A percentile compares a stretch with the other conserved stretches of the same genome.
These are phyloP conservation scores for Gymnoscelis rufifasciata DNA, from an alignment of 2,888 invertebrate species.

Conservation along the genomic window DNA sequence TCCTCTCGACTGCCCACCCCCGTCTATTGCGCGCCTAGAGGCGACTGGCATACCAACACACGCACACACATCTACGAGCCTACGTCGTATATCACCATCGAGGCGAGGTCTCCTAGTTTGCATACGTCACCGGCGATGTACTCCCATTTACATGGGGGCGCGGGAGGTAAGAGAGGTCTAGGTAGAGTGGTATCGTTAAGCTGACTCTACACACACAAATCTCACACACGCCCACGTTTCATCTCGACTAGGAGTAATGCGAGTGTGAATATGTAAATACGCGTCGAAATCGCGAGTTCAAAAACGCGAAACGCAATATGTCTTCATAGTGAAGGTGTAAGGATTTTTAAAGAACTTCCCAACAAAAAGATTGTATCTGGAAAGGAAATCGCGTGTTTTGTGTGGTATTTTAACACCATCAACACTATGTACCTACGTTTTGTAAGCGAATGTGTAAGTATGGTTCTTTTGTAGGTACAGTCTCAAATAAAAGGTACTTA, in stretches of 20 bases:
- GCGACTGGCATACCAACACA: conserved; percentile 77
- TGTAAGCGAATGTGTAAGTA: too few species aligned
- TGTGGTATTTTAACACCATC: conserved; percentile 30
- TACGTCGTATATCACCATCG: conserved; percentile 67
- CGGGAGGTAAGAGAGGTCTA: conserved; percentile 47
- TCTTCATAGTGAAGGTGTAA: conserved; percentile 70
- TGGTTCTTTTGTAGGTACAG: too few species aligned
- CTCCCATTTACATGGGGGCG: conserved; percentile 52
- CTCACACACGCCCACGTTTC: conserved; percentile 64
- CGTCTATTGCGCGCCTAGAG: conserved; percentile 78
- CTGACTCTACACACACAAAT: conserved; percentile 57
- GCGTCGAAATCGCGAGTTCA: conserved; percentile 75
- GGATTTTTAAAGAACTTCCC: conserved; percentile 64
- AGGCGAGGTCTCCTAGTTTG: conserved; percentile 58
- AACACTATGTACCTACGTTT: not conserved
- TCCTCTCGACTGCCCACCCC: conserved; percentile 75
- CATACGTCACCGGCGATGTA: conserved; percentile 59
- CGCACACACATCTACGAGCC: conserved; percentile 66
- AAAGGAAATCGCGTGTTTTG: conserved; percentile 61
- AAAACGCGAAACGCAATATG: conserved; percentile 78
- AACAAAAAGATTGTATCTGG: conserved; percentile 64
- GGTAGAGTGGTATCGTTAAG: conserved; percentile 61
- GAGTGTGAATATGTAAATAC: conserved; percentile 79
- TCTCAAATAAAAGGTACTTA: too few species aligned
- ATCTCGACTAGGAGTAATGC: conserved; percentile 74